Conservation (phyloP, 2,797 vertebrate genomes). For the Numenius phaeopus region DNA sequence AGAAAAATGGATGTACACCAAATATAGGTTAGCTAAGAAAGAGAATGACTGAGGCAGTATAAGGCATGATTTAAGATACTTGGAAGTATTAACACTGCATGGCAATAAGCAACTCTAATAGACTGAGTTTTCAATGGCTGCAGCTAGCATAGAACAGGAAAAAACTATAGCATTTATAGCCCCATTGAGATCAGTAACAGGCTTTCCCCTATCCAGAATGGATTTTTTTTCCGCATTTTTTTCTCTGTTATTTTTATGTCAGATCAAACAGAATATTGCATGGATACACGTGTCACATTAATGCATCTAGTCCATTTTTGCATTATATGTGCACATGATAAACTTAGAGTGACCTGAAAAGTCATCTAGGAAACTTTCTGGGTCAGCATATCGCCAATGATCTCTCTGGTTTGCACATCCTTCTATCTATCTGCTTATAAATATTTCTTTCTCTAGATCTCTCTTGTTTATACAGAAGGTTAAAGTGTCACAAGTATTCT, state of each 20-base stretch:
- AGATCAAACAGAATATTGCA: neutral
- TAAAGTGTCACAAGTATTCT: neutral
- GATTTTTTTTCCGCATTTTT: neutral
- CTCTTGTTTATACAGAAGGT: neutral
- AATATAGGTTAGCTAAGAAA: neutral
- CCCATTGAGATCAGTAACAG: neutral
- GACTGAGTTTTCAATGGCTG: neutral
- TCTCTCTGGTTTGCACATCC: neutral
- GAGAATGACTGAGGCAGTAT: neutral
- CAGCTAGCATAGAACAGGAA: neutral
- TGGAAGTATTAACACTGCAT: neutral
- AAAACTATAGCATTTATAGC: neutral
- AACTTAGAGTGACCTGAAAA: slow-evolving; percentile 1
- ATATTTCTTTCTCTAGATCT: neutral
- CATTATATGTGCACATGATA: neutral
- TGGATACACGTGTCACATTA: neutral
- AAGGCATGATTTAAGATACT: neutral
- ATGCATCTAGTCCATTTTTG: neutral
- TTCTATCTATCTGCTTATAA: neutral
- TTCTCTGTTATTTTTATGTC: neutral
- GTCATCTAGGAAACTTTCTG: neutral
- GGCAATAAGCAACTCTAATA: neutral
- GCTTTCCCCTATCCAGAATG: neutral
- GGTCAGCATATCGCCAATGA: neutral
- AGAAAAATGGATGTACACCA: neutral